Evolutionary conservation across 92 coral and sea anemone species (phyloP).

Genomic region (Umimayanthus kanabou): DNA sequence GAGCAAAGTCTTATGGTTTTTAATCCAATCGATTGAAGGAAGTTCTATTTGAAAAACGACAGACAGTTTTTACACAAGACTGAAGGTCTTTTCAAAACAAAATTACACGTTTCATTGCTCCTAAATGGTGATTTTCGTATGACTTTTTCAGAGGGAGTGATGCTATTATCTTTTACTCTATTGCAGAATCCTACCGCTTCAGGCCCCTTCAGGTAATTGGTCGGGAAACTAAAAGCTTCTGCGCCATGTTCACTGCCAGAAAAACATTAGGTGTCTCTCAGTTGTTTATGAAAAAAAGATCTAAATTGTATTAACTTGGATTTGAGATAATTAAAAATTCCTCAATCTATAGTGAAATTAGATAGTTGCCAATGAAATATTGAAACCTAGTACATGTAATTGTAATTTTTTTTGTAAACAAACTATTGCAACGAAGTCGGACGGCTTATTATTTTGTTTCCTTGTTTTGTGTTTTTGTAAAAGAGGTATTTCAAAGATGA

Average conservation of each 20-base stretch:
- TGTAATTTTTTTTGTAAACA: not conserved
- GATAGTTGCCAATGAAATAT: not conserved
- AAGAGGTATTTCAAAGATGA: no score
- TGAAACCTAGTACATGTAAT: not conserved
- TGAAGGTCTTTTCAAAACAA: not conserved
- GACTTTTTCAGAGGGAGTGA: no score
- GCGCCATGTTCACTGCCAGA: not conserved
- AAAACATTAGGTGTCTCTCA: not conserved
- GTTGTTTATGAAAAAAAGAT: no score
- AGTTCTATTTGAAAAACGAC: not conserved
- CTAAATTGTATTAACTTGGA: not conserved
- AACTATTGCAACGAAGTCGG: not conserved
- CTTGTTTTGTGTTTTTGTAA: no score
- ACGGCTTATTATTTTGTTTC: no score
- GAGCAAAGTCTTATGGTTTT: no score
- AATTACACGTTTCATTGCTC: no score
- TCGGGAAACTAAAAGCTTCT: not conserved
- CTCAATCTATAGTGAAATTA: not conserved
- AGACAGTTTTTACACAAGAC: no score
- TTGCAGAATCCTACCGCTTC: not conserved
- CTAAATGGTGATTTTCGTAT: no score
- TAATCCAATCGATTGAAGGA: no score
- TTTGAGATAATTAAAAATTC: not conserved
- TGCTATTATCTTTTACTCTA: no score
- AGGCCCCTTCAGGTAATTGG: no score